Percentiles rank a stretch among this genome's conserved stretches.
Conservation (phyloP, 2,113 vertebrate species). For the Lontra canadensis region DNA sequence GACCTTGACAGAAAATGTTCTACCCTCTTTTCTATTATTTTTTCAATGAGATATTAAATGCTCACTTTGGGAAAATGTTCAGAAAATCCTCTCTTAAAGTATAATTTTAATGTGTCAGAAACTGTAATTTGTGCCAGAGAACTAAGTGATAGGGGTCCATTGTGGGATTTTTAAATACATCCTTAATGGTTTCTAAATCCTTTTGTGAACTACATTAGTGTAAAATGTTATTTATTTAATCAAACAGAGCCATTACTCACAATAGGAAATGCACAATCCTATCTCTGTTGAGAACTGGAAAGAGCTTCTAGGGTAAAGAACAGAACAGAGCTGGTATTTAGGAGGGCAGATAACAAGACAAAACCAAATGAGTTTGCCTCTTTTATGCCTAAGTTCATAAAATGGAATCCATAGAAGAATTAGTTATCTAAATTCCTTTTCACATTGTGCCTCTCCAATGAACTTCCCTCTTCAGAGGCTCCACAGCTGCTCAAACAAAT, state of each 20-base stretch:
- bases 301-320: constrained; percentile 8
- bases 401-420: not conserved
- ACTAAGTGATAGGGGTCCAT: constrained; percentile 6
- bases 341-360: not conserved
- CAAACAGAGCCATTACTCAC: constrained; percentile 53
- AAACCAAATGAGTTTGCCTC: not conserved
- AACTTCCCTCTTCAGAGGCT: not conserved
- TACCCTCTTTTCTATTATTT: not conserved
- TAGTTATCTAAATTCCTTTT: not conserved
- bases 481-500: not conserved
- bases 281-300: constrained; percentile 28
- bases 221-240: constrained; percentile 60
- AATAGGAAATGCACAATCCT: constrained; percentile 4
- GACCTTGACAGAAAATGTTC: constrained; percentile 19
- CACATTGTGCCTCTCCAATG: not conserved
- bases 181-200: constrained; percentile 52
- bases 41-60: not conserved
- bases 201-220: constrained; percentile 35
- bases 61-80: constrained; percentile 50
- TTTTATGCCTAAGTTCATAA: not conserved
- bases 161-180: constrained; percentile 52
- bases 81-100: not conserved
- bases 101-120: constrained; percentile 60
- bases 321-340: constrained; percentile 53
- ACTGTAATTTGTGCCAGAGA: constrained; percentile 46